Evolutionary conservation across 2,113 vertebrate genomes (phyloP), one percentile per base, ranked within the genome.

Genomic region (Pyxicephalus adspersus): DNA sequence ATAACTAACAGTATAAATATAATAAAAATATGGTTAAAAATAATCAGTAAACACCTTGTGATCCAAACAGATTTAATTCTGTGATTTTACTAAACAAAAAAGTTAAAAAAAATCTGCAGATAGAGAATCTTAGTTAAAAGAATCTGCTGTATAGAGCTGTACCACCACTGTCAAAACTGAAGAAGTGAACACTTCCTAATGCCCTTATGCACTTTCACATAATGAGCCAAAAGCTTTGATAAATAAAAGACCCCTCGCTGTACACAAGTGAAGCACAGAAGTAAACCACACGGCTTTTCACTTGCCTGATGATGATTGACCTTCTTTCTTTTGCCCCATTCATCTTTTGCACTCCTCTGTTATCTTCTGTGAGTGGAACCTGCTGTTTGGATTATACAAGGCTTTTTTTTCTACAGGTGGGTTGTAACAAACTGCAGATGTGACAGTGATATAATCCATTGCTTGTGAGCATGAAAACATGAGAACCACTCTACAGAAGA

Each of bases 371-470:
- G 78, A 83, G 64, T 83, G 79, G 73, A 51, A 67, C 68, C 80
- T 83, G 76, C 73, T 84, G 58, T 52, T 83, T 61, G 70, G 51
- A 22, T 54, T 64, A 58, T 80, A 78, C 65, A 84, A 81, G 80
- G 63, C 76, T 68, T 57, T 83, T n/a, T n/a, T 70, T 72, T 76
- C 23, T 83, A 77, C 82, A 75, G 57, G 76, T 83, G 80, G 78
- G 45, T 61, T 83, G 25, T 83, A 81, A 84, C 80, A 85, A 70
- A 64, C 23, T 85, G 66, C 77, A 83, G 83, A 81, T 76, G 70
- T 72, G 72, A 75, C 65, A 34, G 55, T 28, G 31, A 77, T 55
- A 79, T 63, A 71, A 70, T 34, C 63, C 66, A 70, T 80, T 85
- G 66, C 31, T 76, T 73, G 25, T 80, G 84, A 79, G 83, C 81